phyloP scores from a whole-genome alignment of 2,888 invertebrate genomes.

The Ypsolopha sequella region DNA sequence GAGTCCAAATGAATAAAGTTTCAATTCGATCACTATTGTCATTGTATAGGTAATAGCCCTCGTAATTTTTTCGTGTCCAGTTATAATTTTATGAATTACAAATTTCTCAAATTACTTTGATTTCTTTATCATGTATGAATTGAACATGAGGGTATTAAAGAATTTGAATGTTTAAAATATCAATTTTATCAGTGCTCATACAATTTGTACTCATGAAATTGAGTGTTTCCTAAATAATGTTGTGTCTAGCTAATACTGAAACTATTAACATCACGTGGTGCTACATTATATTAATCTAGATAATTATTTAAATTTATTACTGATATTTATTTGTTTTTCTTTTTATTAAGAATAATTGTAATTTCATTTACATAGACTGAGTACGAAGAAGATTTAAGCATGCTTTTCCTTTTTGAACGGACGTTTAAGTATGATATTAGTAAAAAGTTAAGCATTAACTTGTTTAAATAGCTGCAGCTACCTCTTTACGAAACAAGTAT shows the following conservation, averaged over 20 bases:
- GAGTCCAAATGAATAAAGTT: too few species aligned
- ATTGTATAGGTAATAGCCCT: too few species aligned
- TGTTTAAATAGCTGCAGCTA: slow-evolving; percentile 43
- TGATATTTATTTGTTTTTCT: not conserved
- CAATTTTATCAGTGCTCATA: too few species aligned
- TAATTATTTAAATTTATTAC: slow-evolving; percentile 8
- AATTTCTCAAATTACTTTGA: too few species aligned
- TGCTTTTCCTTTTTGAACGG: not conserved
- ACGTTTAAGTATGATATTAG: too few species aligned
- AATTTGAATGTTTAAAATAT: too few species aligned
- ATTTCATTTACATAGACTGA: too few species aligned
- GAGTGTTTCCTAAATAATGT: not conserved
- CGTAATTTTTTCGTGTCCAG: too few species aligned
- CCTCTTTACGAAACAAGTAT: slow-evolving; percentile 53
- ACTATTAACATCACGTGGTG: slow-evolving; percentile 1
- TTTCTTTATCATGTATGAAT: too few species aligned
- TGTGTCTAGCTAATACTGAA: not conserved
- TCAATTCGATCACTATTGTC: too few species aligned
- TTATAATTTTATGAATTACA: too few species aligned
- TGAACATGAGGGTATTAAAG: too few species aligned
- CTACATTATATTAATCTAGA: slow-evolving; percentile 13
- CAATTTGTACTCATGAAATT: not conserved
- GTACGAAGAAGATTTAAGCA: not conserved
- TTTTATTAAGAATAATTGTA: not conserved
- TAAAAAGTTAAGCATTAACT: not conserved